Evolutionary conservation across 2,113 vertebrate species (phyloP).

Genomic region (Nematolebias whitei): DNA sequence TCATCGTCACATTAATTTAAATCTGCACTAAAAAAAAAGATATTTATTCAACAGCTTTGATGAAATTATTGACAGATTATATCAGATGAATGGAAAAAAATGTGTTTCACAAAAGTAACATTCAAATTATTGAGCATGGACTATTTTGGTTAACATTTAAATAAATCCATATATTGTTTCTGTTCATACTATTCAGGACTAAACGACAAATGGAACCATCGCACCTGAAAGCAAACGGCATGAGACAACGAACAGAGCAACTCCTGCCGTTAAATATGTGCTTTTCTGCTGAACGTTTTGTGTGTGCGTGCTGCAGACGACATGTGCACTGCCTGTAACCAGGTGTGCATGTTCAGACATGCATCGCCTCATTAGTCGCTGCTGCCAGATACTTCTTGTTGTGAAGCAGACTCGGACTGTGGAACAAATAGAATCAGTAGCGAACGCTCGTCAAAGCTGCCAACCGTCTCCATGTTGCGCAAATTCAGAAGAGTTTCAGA

Average conservation of each 20-base stretch:
- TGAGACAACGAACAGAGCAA: not conserved
- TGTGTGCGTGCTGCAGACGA: conserved; percentile 43
- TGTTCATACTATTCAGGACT: no score
- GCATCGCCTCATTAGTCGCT: conserved; percentile 65
- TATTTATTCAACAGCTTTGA: no score
- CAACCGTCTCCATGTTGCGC: not conserved
- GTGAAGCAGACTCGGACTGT: conserved; percentile 36
- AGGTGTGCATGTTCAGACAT: conserved; percentile 73
- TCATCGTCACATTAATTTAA: not conserved
- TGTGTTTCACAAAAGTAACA: no score
- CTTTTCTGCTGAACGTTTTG: conserved; percentile 25
- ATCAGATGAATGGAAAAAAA: no score
- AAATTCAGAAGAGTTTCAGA: not conserved
- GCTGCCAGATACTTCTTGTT: conserved; percentile 66
- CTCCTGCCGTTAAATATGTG: conserved; percentile 11
- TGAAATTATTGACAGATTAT: no score
- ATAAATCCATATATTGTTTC: no score
- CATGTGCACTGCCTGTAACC: conserved; percentile 46
- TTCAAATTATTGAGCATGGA: no score
- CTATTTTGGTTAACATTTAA: no score
- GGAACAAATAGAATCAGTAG: no score
- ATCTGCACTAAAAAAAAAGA: not conserved
- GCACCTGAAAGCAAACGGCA: not conserved
- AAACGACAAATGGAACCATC: not conserved
- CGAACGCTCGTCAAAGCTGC: conserved; percentile 6